phyloP scores from a whole-genome alignment of 2,888 invertebrate genomes.

The Netelia virgata region DNA sequence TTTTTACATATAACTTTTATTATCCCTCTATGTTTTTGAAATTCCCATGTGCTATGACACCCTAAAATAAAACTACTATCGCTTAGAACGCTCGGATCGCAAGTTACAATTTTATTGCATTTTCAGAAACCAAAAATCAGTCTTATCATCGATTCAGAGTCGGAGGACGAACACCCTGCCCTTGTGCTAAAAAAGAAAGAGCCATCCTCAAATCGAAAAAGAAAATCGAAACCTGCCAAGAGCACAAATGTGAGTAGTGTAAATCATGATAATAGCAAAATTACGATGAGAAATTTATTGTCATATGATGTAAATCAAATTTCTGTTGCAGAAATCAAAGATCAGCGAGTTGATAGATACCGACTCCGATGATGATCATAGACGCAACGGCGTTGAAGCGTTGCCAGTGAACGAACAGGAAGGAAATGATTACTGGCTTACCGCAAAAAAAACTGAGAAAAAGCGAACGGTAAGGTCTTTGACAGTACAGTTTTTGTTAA shows the following conservation, averaged over 20 bases:
- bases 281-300: neutral
- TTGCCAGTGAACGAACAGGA: constrained; percentile 22
- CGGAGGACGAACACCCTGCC: constrained; percentile 27
- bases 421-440: neutral
- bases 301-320: neutral
- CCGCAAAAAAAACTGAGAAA: constrained; percentile 41
- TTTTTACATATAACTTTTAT: no score
- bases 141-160: constrained; percentile 47
- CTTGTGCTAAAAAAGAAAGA: constrained; percentile 19
- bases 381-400: constrained; percentile 5
- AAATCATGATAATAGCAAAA: neutral
- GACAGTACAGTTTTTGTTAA: no score
- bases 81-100: neutral
- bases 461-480: constrained; percentile 65
- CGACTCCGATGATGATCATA: constrained; percentile 74
- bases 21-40: no score
- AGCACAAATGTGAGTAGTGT: constrained; percentile 23
- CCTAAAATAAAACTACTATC: neutral
- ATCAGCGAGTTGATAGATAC: constrained; percentile 73
- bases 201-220: constrained; percentile 8
- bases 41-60: no score
- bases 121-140: constrained; percentile 27
- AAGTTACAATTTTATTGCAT: neutral
- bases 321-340: constrained; percentile 68
- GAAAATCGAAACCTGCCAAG: constrained; percentile 16